Evolutionary conservation across 1,140 invertebrate genomes (phyloP).

Genomic region (Battus philenor): DNA sequence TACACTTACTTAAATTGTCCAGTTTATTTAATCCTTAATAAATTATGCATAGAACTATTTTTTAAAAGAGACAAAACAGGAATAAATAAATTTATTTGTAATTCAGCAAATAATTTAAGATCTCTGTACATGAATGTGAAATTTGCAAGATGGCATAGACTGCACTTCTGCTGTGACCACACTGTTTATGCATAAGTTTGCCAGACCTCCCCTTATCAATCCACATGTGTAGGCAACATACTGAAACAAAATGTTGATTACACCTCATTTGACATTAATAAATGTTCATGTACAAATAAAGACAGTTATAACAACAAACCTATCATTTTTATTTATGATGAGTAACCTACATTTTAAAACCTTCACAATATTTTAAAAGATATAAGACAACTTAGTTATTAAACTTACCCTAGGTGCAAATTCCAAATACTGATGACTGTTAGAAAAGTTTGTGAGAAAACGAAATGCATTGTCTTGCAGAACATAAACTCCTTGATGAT

Average conservation of each 20-base stretch:
- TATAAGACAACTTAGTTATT: too few relatives aligned
- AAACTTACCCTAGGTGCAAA: conserved; percentile 87
- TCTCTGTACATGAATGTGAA: conserved; percentile 91
- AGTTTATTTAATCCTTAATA: too few relatives aligned
- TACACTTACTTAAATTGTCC: too few relatives aligned
- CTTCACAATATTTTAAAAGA: too few relatives aligned
- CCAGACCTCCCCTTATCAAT: conserved; percentile 93
- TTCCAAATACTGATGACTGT: conserved; percentile 93
- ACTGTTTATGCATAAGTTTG: conserved; percentile 95
- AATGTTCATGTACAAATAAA: too few relatives aligned
- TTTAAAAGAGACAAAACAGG: background rate
- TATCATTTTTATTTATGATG: too few relatives aligned
- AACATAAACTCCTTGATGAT: conserved; percentile 98
- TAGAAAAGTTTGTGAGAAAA: conserved; percentile 91
- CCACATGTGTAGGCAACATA: conserved; percentile 98
- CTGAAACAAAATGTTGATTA: conserved; percentile 74
- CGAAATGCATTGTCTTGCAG: conserved; percentile 97
- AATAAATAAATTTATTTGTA: conserved; percentile 14
- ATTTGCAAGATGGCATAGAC: conserved; percentile 95
- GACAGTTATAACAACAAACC: too few relatives aligned
- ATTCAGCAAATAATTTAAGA: conserved; percentile 43
- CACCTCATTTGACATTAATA: too few relatives aligned
- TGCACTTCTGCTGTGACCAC: conserved; percentile 96
- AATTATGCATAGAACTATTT: background rate
- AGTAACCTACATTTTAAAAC: too few relatives aligned